Evolutionary conservation across 2,888 invertebrate species (phyloP).

Genomic region (Apodemia zela): DNA sequence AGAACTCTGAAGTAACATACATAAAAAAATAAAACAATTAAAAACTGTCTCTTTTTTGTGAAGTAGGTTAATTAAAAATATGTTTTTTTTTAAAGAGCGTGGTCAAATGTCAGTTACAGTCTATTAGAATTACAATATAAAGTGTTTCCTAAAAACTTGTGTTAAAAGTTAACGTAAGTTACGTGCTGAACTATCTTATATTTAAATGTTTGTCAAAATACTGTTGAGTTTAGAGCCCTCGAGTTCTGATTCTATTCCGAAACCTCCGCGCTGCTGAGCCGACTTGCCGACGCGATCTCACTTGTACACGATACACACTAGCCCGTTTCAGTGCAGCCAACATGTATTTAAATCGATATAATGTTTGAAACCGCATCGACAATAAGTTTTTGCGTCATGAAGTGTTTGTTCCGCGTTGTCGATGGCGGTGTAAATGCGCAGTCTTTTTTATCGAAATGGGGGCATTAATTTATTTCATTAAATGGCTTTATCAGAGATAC

Average conservation of each 20-base stretch:
- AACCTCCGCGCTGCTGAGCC: neutral
- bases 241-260: neutral
- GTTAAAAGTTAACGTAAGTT: neutral
- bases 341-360: slow-evolving; percentile 7
- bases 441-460: slow-evolving; percentile 9
- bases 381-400: neutral
- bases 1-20: too few species aligned
- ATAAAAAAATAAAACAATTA: too few species aligned
- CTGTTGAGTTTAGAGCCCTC: neutral
- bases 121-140: too few species aligned
- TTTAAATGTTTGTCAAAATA: slow-evolving; percentile 5
- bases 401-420: slow-evolving; percentile 5
- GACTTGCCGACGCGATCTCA: neutral
- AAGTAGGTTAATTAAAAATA: too few species aligned
- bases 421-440: slow-evolving; percentile 9
- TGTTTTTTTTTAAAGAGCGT: too few species aligned
- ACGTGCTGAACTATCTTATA: neutral
- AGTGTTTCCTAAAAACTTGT: too few species aligned
- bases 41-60: too few species aligned
- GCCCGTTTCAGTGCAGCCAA: slow-evolving; percentile 6
- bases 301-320: neutral
- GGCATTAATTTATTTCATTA: slow-evolving; percentile 7
- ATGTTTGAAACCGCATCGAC: slow-evolving; percentile 8
- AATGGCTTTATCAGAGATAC: neutral
- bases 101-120: too few species aligned